phyloP scores from a whole-genome alignment of 2,113 vertebrate genomes.

The Xenus cinereus region DNA sequence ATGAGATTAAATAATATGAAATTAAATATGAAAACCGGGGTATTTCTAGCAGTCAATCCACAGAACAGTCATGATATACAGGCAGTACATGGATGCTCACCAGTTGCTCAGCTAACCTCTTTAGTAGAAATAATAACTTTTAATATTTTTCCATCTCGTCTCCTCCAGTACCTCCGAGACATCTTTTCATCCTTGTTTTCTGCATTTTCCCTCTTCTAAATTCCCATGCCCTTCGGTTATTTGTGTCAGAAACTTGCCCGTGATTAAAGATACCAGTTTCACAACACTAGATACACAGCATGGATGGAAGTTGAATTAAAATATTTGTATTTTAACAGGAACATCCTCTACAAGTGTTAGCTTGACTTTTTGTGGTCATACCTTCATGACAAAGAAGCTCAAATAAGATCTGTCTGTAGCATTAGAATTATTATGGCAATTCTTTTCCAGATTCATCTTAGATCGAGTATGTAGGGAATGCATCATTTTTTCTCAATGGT shows the following conservation, averaged over 20 bases:
- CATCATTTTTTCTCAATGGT: neutral
- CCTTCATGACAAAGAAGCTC: neutral
- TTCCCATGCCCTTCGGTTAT: neutral
- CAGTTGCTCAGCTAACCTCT: neutral
- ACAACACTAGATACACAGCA: neutral
- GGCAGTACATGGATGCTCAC: neutral
- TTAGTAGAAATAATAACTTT: neutral
- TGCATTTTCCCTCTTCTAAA: neutral
- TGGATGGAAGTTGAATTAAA: neutral
- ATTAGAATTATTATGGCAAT: neutral
- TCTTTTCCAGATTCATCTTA: neutral
- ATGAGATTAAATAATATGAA: neutral
- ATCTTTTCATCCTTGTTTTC: neutral
- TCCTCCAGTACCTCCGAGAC: neutral
- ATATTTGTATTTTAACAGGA: neutral
- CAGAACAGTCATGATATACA: neutral
- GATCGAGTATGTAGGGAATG: neutral
- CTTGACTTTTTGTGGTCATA: neutral
- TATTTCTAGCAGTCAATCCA: neutral
- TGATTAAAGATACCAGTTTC: neutral
- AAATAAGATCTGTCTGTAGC: neutral
- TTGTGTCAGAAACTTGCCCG: neutral
- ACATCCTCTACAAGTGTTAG: constrained; percentile 3
- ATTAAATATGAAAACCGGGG: neutral
- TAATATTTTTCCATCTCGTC: neutral